Evolutionary conservation across 2,888 invertebrate genomes (phyloP), one percentile per base, ranked within the genome.

Genomic region (Entomobrya multifasciata): DNA sequence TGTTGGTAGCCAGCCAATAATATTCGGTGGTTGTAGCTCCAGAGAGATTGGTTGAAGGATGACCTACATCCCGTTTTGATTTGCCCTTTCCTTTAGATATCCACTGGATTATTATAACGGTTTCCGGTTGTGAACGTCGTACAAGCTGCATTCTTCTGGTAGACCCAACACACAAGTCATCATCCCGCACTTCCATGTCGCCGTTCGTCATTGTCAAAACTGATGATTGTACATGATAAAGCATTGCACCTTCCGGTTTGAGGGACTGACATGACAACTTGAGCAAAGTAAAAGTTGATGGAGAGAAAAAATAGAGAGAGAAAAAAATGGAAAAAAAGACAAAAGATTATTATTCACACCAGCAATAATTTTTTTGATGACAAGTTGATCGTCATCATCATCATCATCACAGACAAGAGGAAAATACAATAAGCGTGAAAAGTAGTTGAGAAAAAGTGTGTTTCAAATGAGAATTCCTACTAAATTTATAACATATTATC

Each of bases 201-300:
- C n/a, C n/a, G 17, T 55, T 55, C 55, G 4, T 10, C 57, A 22
- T 57, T n/a, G 22, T 22, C 6, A n/a, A 5, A n/a, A n/a, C n/a
- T n/a, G n/a, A n/a, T n/a, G n/a, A n/a, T n/a, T n/a, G n/a, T 10
- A 2, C 2, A n/a, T 13, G 25, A 10, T 30, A 65, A 15, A 36
- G 36, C 65, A 36, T 30, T 4, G 60, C 30, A 11, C 65, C 65
- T 65, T 65, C 65, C 65, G 17, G 25, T 49, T 20, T 0, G 10
- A 70, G 10, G 25, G 30, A 74, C 74, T 52, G 52, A 52, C 74
- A 74, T 52, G 52, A 52, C 74, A 74, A 52, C 74, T 74, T 52
- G 74, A 74, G 49, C 49, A 74, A 52, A 74, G 30, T 74, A 74
- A 27, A 52, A 74, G 74, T 74, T 52, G 52, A 30, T 49, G 27